Base-by-base conservation (phyloP, 2,113 vertebrate genomes). In the Myocastor coypus region DNA sequence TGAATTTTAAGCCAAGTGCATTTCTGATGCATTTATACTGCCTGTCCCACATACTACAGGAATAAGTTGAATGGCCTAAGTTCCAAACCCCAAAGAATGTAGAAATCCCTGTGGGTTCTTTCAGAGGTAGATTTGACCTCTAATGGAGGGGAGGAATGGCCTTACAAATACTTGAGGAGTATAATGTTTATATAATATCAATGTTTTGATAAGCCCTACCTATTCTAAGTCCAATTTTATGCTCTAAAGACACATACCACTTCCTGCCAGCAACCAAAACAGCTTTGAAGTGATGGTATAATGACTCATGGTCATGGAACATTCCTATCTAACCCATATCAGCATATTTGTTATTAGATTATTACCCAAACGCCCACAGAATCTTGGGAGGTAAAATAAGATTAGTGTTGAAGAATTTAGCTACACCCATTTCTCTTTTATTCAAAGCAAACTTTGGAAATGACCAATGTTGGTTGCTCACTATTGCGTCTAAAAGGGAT, bases 101-200 rank as follows among this genome's bases (percentile, higher is more conserved):
- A 86, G 85, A 91, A 96, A 71, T 80, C 64, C 95, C 73, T 19
- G 17, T 89, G 73, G 91, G 87, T 93, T 11, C 37, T 96, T 87
- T 94, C 66, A 89, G 91, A 92, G 64, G 57, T 95, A 91, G 77
- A 92, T 71, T 92, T 95, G 57, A 88, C 63, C 75, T 95, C 52
- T 94, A 80, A 46, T 50, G 37, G 34, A 80, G 85, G 95, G 69
- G 55, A 83, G 82, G 55, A 19, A n/a, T 82, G 94, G 95, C 52
- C 94, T 95, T 96, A 83, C 69, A 95, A 97, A 96, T 96, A 91
- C 86, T 95, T 97, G 90, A 90, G 92, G 91, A 94, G 91, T 71
- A 66, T 10, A 68, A 30, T 95, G 59, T 96, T 96, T 91, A 52
- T 95, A 84, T 77, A 95, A 83, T 83, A 92, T 96, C 91, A 96